phyloP scores from a whole-genome alignment of 2,113 vertebrate species.

The Elephantulus edwardii region DNA sequence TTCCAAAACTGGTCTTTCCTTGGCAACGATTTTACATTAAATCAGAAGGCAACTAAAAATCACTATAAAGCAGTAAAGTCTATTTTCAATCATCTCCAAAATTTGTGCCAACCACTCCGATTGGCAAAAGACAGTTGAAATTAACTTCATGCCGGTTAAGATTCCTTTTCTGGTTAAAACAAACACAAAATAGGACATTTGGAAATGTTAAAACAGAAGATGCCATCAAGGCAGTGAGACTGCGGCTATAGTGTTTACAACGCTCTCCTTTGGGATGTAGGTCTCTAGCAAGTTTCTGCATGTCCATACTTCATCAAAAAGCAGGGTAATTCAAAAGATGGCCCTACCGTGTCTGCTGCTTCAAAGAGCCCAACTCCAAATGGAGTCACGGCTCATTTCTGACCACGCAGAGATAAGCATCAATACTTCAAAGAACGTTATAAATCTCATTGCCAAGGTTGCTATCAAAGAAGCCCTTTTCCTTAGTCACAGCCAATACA shows the following conservation, averaged over 20 bases:
- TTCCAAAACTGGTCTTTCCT: not conserved
- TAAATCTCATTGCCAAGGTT: not conserved
- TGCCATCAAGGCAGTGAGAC: not conserved
- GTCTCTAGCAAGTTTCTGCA: not conserved
- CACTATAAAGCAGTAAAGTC: not conserved
- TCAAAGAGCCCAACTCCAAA: not conserved
- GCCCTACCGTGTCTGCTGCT: not conserved
- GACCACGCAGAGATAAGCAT: not conserved
- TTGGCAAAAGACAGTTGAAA: not conserved
- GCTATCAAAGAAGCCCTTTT: not conserved
- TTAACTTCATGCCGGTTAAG: not conserved
- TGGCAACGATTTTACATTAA: conserved; percentile 7
- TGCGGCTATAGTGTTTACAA: not conserved
- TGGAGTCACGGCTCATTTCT: not conserved
- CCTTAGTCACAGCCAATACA: not conserved
- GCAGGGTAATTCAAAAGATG: not conserved
- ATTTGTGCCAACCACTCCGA: not conserved
- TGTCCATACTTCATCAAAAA: not conserved
- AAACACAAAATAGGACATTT: conserved; percentile 12
- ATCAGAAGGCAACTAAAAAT: not conserved
- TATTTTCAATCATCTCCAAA: not conserved
- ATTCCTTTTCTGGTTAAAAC: conserved; percentile 22
- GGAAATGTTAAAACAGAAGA: not conserved
- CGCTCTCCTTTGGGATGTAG: not conserved
- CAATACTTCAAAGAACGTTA: not conserved